Base-by-base conservation (phyloP, 2,797 vertebrate species). In the Dallia pectoralis region DNA sequence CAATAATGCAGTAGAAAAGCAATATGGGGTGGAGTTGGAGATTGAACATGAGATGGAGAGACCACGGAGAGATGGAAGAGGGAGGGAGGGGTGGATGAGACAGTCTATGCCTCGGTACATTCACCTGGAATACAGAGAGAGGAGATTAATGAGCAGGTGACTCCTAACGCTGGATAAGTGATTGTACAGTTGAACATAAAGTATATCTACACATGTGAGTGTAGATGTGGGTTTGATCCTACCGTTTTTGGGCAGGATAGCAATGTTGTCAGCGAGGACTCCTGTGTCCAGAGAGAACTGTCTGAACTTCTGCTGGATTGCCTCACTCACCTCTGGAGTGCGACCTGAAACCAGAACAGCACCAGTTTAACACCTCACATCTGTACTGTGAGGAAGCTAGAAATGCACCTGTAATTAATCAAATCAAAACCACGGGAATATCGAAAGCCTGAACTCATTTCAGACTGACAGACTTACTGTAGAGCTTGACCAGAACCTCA, bases 201-300 rank as follows among this genome's bases (percentile, higher is more conserved):
- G 67, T 56, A 15, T 49, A 15, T 33, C 15, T 48, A 36, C 8
- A 3, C 33, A 36, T 19, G 32, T 22, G 33, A 0, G 19, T 66
- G 64, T 22, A 33, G 19, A 19, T 12, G 63, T 66, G 64, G n/a
- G 64, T 36, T 19, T 14, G 33, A 19, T 30, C 47, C 14, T 91
- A 97, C 96, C 95, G 0, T 90, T 93, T 53, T 44, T 83, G 3
- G 94, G 94, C 75, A 95, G 88, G 77, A 95, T 77, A 64, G 91
- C 89, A 27, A 96, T 93, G 74, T 92, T 85, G 0, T 97, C 93
- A 0, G 91, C 82, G 2, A 78, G 81, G 80, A 97, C 75, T 15
- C 94, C 94, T 2, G 87, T 89, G 0, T 86, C 87, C 81, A 85
- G 67, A 69, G 93, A 93, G 40, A 96, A 91, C 81, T 86, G 73